Evolutionary conservation across 2,113 vertebrate genomes (phyloP).

Genomic region (Anguilla rostrata): DNA sequence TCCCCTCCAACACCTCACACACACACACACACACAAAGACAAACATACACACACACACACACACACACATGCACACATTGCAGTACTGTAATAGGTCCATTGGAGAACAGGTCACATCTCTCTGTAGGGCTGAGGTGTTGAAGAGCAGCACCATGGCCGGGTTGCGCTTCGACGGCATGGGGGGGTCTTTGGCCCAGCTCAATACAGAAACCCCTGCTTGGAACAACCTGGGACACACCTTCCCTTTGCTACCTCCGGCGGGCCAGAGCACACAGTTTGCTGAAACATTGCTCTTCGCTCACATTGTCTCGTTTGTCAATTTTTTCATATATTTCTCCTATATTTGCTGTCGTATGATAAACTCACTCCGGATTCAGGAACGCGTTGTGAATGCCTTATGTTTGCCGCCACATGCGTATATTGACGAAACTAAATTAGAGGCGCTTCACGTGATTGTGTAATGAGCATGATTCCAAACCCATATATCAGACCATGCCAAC

Average conservation of each 20-base stretch:
- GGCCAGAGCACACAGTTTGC: no score
- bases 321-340: no score
- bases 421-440: no score
- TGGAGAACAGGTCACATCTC: background rate
- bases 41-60: background rate
- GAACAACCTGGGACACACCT: background rate
- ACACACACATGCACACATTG: background rate
- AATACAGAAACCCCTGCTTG: background rate
- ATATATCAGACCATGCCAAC: no score
- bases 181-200: background rate
- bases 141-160: background rate
- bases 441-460: no score
- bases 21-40: background rate
- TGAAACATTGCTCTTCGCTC: no score
- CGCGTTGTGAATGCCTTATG: no score
- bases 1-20: background rate
- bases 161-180: background rate
- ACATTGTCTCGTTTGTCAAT: no score
- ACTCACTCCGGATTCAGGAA: no score
- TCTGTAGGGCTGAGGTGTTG: background rate
- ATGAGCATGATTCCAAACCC: no score
- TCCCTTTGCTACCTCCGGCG: background rate
- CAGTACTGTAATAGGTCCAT: background rate
- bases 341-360: no score
- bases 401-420: no score